Percentiles rank a stretch among this genome's conserved stretches.
Evolutionary conservation across 2,797 vertebrate species (phyloP).

Genomic region (Microcaecilia unicolor): DNA sequence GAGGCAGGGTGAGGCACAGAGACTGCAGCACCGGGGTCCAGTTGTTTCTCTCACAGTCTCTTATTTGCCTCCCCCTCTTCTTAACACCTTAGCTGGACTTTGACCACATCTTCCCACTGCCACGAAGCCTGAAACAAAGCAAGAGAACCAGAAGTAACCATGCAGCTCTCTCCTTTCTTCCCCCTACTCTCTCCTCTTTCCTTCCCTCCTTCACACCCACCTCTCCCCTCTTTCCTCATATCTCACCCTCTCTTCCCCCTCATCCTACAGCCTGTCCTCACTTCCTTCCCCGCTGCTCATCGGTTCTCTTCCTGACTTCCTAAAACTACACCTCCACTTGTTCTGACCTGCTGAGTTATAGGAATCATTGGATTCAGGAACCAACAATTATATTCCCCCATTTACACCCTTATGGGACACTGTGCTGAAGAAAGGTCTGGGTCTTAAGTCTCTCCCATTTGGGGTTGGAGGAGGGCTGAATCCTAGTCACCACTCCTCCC

Average conservation of each 20-base stretch:
- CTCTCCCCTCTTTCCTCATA: neutral
- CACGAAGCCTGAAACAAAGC: slow-evolving; percentile 84
- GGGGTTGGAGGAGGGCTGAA: no score
- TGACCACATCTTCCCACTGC: slow-evolving; percentile 96
- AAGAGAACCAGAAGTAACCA: no score
- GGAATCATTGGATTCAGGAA: no score
- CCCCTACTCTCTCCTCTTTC: neutral
- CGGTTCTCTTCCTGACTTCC: neutral
- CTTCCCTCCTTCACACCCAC: no score
- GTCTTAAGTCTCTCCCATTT: no score
- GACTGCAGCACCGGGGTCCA: slow-evolving; percentile 13
- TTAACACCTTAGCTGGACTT: slow-evolving; percentile 78
- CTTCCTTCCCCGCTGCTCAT: neutral
- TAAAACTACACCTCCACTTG: no score
- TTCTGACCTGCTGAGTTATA: no score
- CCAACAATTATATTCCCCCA: neutral
- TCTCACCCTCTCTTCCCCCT: neutral
- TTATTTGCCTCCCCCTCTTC: neutral
- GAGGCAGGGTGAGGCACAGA: neutral
- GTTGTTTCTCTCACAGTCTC: neutral
- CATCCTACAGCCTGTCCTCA: neutral
- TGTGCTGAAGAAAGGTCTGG: no score
- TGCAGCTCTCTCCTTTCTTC: no score
- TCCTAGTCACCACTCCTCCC: neutral
- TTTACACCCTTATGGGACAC: no score